Percentiles rank a stretch among this genome's conserved stretches.
Conservation (phyloP, 2,888 invertebrate species). For the Epicampocera succincta region DNA sequence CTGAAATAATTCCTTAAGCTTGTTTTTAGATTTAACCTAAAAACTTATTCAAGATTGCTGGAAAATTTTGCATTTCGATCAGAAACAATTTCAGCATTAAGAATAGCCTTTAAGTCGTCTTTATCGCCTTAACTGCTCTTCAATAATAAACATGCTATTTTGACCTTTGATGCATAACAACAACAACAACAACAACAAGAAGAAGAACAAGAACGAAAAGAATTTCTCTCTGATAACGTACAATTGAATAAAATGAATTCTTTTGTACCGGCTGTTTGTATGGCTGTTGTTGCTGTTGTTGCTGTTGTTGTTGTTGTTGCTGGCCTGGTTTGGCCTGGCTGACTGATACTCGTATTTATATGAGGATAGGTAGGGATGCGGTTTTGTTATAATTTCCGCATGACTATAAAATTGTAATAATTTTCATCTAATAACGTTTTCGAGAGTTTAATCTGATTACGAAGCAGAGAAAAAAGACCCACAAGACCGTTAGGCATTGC, state of each 20-base stretch:
- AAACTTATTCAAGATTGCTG: background rate
- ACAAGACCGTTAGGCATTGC: constrained; percentile 64
- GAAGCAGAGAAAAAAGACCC: constrained; percentile 47
- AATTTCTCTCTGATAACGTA: constrained; percentile 62
- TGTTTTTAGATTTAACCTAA: background rate
- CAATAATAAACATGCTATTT: constrained; percentile 44
- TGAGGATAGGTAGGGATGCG: constrained; percentile 57
- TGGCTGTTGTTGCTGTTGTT: background rate
- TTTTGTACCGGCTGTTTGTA: constrained; percentile 23
- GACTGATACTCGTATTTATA: constrained; percentile 49
- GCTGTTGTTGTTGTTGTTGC: no score
- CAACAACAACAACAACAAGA: background rate
- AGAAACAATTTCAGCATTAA: constrained; percentile 3
- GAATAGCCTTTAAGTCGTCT: constrained; percentile 2
- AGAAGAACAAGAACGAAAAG: constrained; percentile 35
- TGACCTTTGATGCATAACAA: constrained; percentile 47
- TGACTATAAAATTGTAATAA: constrained; percentile 69
- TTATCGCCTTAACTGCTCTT: constrained; percentile 37
- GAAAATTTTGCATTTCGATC: constrained; percentile 21
- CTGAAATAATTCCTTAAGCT: background rate
- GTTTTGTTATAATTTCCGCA: constrained; percentile 69
- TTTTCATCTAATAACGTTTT: constrained; percentile 70
- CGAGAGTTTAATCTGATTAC: constrained; percentile 69
- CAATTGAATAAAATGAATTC: constrained; percentile 60
- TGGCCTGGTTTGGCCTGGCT: constrained; percentile 33